Base-by-base conservation (phyloP, 1,140 invertebrate species). In the Tetramorium simillimum region DNA sequence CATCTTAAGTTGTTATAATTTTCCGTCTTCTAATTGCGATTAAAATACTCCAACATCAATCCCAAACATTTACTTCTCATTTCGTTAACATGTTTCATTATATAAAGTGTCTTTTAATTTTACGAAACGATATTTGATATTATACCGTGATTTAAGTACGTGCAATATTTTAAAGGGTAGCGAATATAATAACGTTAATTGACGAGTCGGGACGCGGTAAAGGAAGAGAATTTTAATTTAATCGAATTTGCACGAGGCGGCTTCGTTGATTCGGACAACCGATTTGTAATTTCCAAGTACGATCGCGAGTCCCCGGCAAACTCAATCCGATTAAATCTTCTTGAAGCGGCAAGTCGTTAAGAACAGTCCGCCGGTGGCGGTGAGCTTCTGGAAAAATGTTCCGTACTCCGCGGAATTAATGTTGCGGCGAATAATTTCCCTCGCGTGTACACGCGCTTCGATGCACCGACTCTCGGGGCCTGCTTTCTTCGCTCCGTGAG, bases 381-480 rank as follows among this genome's bases (percentile, higher is more conserved):
- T 3, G 37, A 58, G 9, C n/a, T 56, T 21, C 12, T 33, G 40
- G 63, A 53, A 53, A 53, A 81, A 40, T 81, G 40, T 51, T 80
- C 21, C 33, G 14, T 81, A 56, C 56, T 56, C 21, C 46, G 40
- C 56, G 43, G 46, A 58, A 69, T 81, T 69, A 69, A 53, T 51
- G 33, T 80, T 40, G 77, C 46, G 77, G 62, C 62, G 43, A 53
- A n/a, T 80, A 80, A 80, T 80, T 80, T 12, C 46, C 46, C 0
- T 51, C 18, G 43, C n/a, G 46, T 53, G 28, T 40, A 49, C 9
- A 53, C 16, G 62, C 77, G 63, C 46, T 56, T 81, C 33, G 63
- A n/a, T 40, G 46, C 63, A 56, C 33, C 46, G 43, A 24, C 14
- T 67, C 60, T 4, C 33, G 33, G 46, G 21, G 21, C 28, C 46